Base-by-base conservation (phyloP, 2,888 invertebrate species). In the Heterodera filipjevi region DNA sequence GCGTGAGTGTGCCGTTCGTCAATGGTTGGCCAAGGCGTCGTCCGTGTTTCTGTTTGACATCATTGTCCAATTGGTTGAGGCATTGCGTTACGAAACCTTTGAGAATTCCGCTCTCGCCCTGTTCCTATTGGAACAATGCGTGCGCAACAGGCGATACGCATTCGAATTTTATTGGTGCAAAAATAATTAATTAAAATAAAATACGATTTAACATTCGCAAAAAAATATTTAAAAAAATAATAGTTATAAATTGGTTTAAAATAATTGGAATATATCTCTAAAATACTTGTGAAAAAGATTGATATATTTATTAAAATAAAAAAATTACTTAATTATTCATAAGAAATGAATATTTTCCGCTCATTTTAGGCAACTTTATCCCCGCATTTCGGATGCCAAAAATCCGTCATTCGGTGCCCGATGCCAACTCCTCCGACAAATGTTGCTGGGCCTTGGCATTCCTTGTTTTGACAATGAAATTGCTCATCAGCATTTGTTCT, bases 121-220 rank as follows among this genome's bases (percentile, higher is more conserved):
- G 84, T 93, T 95, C 87, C 91, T 96, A 73, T 90, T 96, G 32
- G 93, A 95, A 81, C 93, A 95, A 81, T 93, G 96, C 0, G 91
- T 96, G 79, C 92, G 93, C 46, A 95, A 95, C 27, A 94, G 96
- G 0, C 92, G 95, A 77, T 94, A 98, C 76, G 95, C 97, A 1
- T 98, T 98, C 90, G 93, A 94, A 87, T 92, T 98, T 85, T 98
- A 96, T 90, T 99, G 98, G 98, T 59, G 59, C n/a, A 22, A 53
- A 53, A 91, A 81, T 85, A 76, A 66, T 14, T 16, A 71, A 33
- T 22, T 2, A 19, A 27, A 19, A 3, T 16, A 64, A 49, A 39
- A n/a, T 33, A 75, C 10, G 16, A 33, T 0, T 27, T 16, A 35
- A 8, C 27, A n/a, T 27, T 59, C 8, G 8, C 5, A 16, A 53